phyloP scores from a whole-genome alignment of 2,113 vertebrate species.

The Microcebus tavaratra region DNA sequence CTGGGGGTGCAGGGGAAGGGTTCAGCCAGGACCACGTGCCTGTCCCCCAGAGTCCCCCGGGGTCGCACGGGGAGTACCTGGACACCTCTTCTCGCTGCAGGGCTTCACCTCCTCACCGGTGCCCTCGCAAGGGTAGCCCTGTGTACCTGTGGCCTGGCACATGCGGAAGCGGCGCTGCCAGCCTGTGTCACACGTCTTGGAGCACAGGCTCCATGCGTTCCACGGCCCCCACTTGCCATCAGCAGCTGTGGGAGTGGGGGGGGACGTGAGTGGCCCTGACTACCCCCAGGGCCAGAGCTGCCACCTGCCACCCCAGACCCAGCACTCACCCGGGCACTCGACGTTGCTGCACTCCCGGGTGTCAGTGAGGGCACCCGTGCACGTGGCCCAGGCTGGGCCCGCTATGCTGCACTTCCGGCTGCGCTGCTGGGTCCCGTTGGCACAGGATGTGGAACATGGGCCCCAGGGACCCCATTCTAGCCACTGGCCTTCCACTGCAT shows the following conservation, averaged over 20 bases:
- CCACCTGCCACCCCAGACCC: background rate
- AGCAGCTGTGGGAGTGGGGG: conserved; percentile 77
- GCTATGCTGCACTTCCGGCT: conserved; percentile 94
- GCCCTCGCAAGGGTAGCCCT: conserved; percentile 96
- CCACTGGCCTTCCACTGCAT: conserved; percentile 98
- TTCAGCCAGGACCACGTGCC: conserved; percentile 7
- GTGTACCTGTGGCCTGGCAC: conserved; percentile 92
- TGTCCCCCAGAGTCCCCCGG: background rate
- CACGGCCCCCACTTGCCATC: conserved; percentile 97
- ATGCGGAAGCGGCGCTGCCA: conserved; percentile 97
- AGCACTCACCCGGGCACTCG: conserved; percentile 90
- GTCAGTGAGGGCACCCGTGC: conserved; percentile 92
- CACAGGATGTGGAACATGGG: conserved; percentile 93
- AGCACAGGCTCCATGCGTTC: conserved; percentile 98
- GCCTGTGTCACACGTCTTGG: conserved; percentile 97
- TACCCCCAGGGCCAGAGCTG: background rate
- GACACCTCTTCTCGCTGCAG: conserved; percentile 98
- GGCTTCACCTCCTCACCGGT: conserved; percentile 96
- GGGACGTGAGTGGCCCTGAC: background rate
- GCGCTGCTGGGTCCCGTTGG: conserved; percentile 93
- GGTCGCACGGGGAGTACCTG: conserved; percentile 84
- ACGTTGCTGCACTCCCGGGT: conserved; percentile 92
- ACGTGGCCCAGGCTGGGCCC: conserved; percentile 94
- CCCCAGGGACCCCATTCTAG: conserved; percentile 96
- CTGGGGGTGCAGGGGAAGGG: conserved; percentile 76